phyloP scores from a whole-genome alignment of 2,797 vertebrate genomes.

The Morus bassanus region DNA sequence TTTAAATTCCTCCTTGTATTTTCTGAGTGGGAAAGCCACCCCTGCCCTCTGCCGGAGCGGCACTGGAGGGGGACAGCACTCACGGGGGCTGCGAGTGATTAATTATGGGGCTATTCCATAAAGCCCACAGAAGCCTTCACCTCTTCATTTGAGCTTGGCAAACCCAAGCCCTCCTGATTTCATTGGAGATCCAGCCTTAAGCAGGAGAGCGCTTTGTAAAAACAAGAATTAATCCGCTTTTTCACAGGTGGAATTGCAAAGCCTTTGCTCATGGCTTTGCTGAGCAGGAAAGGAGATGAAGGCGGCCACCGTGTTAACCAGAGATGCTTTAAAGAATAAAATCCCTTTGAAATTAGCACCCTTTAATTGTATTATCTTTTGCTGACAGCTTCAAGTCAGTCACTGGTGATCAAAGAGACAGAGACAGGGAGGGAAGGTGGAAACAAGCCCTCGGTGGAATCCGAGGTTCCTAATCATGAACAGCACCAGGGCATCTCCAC shows the following conservation, averaged over 20 bases:
- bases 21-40: neutral
- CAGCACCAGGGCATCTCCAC: rapidly evolving
- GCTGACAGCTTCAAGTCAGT: neutral
- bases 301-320: neutral
- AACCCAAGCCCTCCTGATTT: neutral
- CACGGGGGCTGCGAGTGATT: neutral
- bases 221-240: neutral
- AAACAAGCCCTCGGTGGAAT: neutral
- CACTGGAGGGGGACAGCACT: neutral
- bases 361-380: slow-evolving; percentile 40
- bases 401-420: slow-evolving; percentile 23
- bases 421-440: neutral
- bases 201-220: neutral
- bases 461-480: rapidly evolving
- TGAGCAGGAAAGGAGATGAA: neutral
- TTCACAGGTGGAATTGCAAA: neutral
- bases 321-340: neutral
- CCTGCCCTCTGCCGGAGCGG: neutral
- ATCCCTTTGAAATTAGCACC: slow-evolving; percentile 50
- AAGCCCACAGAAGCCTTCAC: neutral
- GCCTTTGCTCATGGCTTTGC: neutral
- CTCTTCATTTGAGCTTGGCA: neutral
- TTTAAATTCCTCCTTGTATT: neutral
- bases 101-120: neutral
- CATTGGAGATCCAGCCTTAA: neutral